Base-by-base conservation (phyloP, 1,140 invertebrate genomes). In the Medauroidea extradentata region DNA sequence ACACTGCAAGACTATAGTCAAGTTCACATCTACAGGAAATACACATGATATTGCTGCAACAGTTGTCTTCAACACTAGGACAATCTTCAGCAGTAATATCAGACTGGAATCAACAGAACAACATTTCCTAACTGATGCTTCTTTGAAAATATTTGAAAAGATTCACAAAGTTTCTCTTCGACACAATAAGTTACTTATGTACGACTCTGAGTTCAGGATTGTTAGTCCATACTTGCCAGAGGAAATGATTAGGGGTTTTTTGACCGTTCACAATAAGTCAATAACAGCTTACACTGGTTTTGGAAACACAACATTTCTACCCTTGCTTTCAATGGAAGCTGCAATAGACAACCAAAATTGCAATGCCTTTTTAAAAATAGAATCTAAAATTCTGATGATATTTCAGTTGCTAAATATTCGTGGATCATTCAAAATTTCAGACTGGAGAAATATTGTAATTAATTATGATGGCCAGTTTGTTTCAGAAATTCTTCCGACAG, bases 181-280 rank as follows among this genome's bases (percentile, higher is more conserved):
- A 24, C 23, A 51, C 13, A 51, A 11, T 11, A 8, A 11, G 24
- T 9, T n/a, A 29, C 9, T 51, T n/a, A 25, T 21, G 8, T 19
- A 29, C 16, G 14, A 51, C 25, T 13, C 25, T 25, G 49, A 51
- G 16, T 18, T 54, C n/a, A 43, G 24, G 11, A 23, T 43, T 18
- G 13, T 42, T 23, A 54, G 38, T 43, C 53, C 53, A n/a, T 43
- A 13, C n/a, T 23, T 54, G 9, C 53, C 53, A 21, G 42, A 57
- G 3, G 27, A 57, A n/a, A 3, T 38, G 5, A 3, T 57, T 13
- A 0, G 27, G 13, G 2, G 24, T 21, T 4, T 49, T 19, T 46
- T 57, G 11, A 53, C 14, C 13, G 49, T 38, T n/a, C 23, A 48
- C 14, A 50, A 57, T 24, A 25, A 34, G 14, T 57, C 55, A 9